These are phyloP conservation scores for Syrphus vitripennis DNA, from an alignment of 2,888 invertebrate species.

Conservation along the genomic window DNA sequence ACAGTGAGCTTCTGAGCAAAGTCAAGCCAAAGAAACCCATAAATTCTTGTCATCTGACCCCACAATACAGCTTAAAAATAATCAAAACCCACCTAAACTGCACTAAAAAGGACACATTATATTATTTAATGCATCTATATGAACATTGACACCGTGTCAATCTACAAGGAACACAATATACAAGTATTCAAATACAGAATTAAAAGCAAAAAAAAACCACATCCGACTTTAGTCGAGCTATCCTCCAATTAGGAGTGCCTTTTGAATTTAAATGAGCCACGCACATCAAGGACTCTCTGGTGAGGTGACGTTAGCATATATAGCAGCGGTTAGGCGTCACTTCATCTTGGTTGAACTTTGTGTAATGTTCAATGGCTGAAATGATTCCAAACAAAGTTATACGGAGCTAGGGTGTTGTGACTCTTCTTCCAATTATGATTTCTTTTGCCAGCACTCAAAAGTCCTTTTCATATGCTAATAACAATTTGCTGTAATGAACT, in stretches of 20 bases:
- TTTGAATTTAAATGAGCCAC: slow-evolving; percentile 71
- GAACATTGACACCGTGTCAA: slow-evolving; percentile 22
- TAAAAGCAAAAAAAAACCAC: slow-evolving; percentile 20
- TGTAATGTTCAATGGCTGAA: slow-evolving; percentile 65
- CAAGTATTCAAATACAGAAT: slow-evolving; percentile 43
- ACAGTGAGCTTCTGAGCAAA: neutral
- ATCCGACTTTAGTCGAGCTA: slow-evolving; percentile 42
- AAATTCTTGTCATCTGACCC: slow-evolving; percentile 40
- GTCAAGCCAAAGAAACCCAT: slow-evolving; percentile 51
- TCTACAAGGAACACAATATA: slow-evolving; percentile 2
- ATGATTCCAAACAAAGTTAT: slow-evolving; percentile 63
- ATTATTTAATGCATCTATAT: slow-evolving; percentile 11
- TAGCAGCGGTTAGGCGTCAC: slow-evolving; percentile 64
- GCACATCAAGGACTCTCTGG: slow-evolving; percentile 66
- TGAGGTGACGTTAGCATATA: slow-evolving; percentile 33
- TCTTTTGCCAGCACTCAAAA: slow-evolving; percentile 60
- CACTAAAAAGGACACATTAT: slow-evolving; percentile 41
- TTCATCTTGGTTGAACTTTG: slow-evolving; percentile 64
- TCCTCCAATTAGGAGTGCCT: slow-evolving; percentile 65
- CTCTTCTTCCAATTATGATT: slow-evolving; percentile 71
- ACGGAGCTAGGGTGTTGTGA: slow-evolving; percentile 35
- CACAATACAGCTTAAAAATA: slow-evolving; percentile 60
- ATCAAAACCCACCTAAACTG: slow-evolving; percentile 50
- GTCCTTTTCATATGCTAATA: slow-evolving; percentile 71
- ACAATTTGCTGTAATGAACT: slow-evolving; percentile 70